phyloP scores from a whole-genome alignment of 2,113 vertebrate genomes.

The Peromyscus maniculatus region DNA sequence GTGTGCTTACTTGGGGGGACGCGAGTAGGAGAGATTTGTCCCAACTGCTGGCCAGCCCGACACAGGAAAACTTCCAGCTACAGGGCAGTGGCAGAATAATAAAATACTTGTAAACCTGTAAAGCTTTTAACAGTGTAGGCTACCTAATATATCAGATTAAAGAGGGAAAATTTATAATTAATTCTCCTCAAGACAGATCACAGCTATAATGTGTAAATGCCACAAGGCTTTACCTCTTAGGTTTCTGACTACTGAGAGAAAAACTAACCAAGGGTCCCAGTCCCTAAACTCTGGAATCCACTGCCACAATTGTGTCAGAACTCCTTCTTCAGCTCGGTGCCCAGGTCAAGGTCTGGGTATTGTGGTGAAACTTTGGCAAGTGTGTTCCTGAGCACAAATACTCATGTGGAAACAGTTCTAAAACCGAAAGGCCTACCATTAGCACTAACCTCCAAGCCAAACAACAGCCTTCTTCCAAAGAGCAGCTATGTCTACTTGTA shows the following conservation, averaged over 20 bases:
- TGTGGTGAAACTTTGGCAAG: background rate
- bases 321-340: background rate
- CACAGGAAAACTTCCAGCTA: no score
- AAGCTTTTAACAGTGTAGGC: constrained; percentile 9
- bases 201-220: background rate
- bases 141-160: no score
- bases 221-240: background rate
- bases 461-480: background rate
- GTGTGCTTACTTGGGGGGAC: no score
- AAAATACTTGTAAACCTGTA: background rate
- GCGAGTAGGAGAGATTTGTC: no score
- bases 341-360: background rate
- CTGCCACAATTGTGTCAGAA: background rate
- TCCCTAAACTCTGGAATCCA: background rate
- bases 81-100: background rate
- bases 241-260: background rate
- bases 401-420: background rate
- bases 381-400: background rate
- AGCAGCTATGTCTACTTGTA: background rate
- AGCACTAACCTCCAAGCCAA: background rate
- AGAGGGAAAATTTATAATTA: background rate
- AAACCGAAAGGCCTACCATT: background rate
- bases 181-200: constrained; percentile 21
- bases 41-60: no score
- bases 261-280: background rate